phyloP scores from a whole-genome alignment of 2,797 vertebrate genomes.

The Anomalospiza imberbis region DNA sequence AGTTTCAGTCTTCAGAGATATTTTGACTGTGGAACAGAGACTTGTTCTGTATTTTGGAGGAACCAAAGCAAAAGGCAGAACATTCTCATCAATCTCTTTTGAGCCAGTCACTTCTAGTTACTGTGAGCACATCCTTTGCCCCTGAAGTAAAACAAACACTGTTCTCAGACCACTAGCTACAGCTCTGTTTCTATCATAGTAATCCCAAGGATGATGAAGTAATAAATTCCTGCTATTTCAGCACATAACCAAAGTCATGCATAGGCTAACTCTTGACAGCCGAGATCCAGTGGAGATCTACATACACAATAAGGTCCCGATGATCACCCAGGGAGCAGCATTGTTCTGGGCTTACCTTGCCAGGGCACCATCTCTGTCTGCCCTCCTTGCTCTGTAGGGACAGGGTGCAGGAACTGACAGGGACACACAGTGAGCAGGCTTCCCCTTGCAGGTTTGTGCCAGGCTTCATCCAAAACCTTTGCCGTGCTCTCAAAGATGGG shows the following conservation, averaged over 20 bases:
- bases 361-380: background rate
- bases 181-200: background rate
- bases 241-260: background rate
- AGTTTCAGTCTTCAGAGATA: background rate
- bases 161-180: background rate
- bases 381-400: background rate
- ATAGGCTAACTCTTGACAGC: background rate
- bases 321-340: background rate
- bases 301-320: fast-evolving
- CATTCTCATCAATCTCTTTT: background rate
- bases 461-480: background rate
- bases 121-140: background rate
- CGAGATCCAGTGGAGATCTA: background rate
- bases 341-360: background rate
- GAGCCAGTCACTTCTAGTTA: background rate
- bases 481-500: background rate
- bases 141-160: background rate
- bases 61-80: background rate
- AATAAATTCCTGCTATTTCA: background rate
- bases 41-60: background rate
- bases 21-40: background rate
- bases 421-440: background rate
- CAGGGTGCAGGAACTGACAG: background rate
- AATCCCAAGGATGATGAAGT: background rate
- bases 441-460: background rate